Percentiles rank a stretch among this genome's conserved stretches.
phyloP scores from a whole-genome alignment of 1,140 invertebrate genomes.

The Ctenoplectra terminalis region DNA sequence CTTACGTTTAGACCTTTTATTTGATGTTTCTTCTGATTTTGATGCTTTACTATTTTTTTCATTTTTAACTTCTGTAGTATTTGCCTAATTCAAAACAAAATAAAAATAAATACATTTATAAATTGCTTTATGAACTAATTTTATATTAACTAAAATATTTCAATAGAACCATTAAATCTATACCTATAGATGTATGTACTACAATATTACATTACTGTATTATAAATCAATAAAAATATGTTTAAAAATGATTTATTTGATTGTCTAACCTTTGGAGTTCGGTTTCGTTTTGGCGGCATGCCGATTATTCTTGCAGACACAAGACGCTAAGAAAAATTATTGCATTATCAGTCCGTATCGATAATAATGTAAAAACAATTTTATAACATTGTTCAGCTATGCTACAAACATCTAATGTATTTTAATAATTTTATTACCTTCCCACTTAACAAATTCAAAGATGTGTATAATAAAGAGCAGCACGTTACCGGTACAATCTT shows the following conservation, averaged over 20 bases:
- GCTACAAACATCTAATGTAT: not conserved
- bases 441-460: not conserved
- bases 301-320: not conserved
- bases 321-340: conserved; percentile 4
- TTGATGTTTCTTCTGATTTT: conserved; percentile 24
- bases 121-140: not conserved
- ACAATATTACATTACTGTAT: not conserved
- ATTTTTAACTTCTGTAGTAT: conserved; percentile 37
- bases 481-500: conserved; percentile 9
- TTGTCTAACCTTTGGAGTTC: conserved; percentile 51
- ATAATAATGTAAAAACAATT: not conserved
- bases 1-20: conserved; percentile 54
- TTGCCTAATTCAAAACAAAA: conserved; percentile 41
- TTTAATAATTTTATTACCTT: no score
- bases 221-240: not conserved
- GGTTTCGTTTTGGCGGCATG: conserved; percentile 62
- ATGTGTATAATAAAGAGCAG: not conserved
- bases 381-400: not conserved
- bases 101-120: conserved; percentile 3
- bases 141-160: not conserved
- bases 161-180: conserved; percentile 6
- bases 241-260: conserved; percentile 7
- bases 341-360: not conserved
- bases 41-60: conserved; percentile 39
- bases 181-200: not conserved